phyloP scores from a whole-genome alignment of 2,797 vertebrate species.

The Danio jaintianensis region DNA sequence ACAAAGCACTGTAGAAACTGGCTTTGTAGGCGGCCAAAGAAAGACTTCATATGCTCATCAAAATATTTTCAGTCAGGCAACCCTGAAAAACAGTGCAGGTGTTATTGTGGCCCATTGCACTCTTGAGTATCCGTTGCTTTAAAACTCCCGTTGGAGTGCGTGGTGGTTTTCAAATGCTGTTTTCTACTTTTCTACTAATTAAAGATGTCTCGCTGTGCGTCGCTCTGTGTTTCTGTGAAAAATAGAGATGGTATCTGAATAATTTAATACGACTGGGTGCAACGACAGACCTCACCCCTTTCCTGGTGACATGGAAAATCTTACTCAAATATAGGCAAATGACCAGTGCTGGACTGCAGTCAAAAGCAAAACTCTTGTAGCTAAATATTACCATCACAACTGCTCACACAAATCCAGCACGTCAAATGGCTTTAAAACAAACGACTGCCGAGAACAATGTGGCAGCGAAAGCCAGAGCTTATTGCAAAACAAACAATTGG shows the following conservation, averaged over 20 bases:
- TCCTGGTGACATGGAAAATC: conserved; percentile 63
- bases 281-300: conserved; percentile 49
- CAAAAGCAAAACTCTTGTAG: neutral
- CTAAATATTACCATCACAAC: conserved; percentile 26
- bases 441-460: neutral
- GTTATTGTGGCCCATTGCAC: conserved; percentile 20
- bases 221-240: conserved; percentile 48
- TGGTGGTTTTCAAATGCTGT: conserved; percentile 31
- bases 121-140: neutral
- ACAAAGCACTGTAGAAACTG: conserved; percentile 59
- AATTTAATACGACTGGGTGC: conserved; percentile 56
- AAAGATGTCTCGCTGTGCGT: conserved; percentile 46
- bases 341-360: conserved; percentile 39
- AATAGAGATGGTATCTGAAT: conserved; percentile 61
- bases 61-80: conserved; percentile 56
- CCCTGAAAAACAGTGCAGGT: conserved; percentile 31
- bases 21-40: conserved; percentile 50
- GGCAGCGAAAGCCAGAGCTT: neutral
- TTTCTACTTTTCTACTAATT: conserved; percentile 47
- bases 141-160: neutral
- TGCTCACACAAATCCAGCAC: neutral
- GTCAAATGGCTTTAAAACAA: neutral
- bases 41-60: conserved; percentile 52
- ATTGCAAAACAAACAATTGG: neutral
- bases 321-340: conserved; percentile 67